A percentile compares a stretch with the other conserved stretches of the same genome.
Conservation (phyloP, 2,113 vertebrate species). For the Psephotus haematonotus region DNA sequence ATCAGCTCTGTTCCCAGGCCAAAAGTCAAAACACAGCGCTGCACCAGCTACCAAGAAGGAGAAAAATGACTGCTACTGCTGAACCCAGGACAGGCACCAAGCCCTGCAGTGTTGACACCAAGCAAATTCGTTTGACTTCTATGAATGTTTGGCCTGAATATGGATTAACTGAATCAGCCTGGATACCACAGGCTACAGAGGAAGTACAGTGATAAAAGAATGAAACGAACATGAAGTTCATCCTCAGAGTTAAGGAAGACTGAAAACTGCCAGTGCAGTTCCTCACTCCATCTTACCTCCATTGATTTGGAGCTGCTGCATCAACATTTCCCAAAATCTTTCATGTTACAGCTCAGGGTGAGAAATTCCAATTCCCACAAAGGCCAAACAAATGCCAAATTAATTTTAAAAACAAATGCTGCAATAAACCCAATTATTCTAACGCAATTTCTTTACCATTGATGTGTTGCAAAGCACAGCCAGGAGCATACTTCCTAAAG, state of each 20-base stretch:
- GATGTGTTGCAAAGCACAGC: not conserved
- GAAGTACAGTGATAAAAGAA: not conserved
- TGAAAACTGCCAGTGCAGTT: not conserved
- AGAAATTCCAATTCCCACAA: slow-evolving; percentile 13
- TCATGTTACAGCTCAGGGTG: not conserved
- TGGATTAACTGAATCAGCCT: not conserved
- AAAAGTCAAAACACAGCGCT: no score
- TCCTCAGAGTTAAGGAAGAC: not conserved
- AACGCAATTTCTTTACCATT: slow-evolving; percentile 17
- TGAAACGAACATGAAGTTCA: not conserved
- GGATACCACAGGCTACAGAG: not conserved
- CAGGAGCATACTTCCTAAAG: not conserved
- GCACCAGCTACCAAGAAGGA: no score
- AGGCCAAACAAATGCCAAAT: slow-evolving; percentile 44
- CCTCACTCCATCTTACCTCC: not conserved
- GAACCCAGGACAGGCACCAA: not conserved
- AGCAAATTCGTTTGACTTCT: not conserved
- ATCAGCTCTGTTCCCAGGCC: no score
- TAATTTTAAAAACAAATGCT: not conserved
- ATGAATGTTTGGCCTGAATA: not conserved
- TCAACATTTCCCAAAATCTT: not conserved
- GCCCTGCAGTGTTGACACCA: not conserved
- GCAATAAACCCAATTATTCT: slow-evolving; percentile 19
- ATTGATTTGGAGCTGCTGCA: not conserved
- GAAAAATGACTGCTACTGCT: no score